phyloP scores from a whole-genome alignment of 2,888 invertebrate genomes.

The Caenorhabditis sp. region DNA sequence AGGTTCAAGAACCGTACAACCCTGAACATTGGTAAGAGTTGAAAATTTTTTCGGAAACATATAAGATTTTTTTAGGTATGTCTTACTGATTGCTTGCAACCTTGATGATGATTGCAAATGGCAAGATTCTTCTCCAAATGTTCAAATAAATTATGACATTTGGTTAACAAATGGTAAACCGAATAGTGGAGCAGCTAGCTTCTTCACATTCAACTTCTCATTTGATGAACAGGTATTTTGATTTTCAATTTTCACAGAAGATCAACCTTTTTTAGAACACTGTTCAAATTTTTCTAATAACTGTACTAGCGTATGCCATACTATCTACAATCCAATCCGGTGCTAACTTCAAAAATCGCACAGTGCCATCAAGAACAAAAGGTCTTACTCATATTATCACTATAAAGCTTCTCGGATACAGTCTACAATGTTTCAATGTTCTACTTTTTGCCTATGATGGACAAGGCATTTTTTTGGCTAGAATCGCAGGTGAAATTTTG shows the following conservation, averaged over 20 bases:
- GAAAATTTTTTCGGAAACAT: not conserved
- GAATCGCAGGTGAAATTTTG: conserved; percentile 85
- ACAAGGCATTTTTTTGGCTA: conserved; percentile 82
- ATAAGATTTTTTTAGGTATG: conserved; percentile 75
- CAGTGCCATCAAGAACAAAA: conserved; percentile 34
- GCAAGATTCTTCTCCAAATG: conserved; percentile 74
- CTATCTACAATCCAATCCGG: conserved; percentile 43
- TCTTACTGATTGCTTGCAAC: conserved; percentile 91
- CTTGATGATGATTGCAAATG: conserved; percentile 81
- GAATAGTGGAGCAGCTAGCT: conserved; percentile 80
- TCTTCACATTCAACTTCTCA: conserved; percentile 91
- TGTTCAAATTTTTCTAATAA: conserved; percentile 83
- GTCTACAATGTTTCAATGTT: conserved; percentile 86
- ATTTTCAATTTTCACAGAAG: not conserved
- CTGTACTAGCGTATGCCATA: conserved; percentile 43
- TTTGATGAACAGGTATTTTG: conserved; percentile 81
- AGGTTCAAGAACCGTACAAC: conserved; percentile 85
- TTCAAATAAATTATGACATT: conserved; percentile 83
- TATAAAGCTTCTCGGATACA: conserved; percentile 76
- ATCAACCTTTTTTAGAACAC: conserved; percentile 75
- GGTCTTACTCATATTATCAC: conserved; percentile 46
- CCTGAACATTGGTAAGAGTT: conserved; percentile 78
- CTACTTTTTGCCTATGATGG: conserved; percentile 90
- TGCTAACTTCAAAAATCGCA: conserved; percentile 37
- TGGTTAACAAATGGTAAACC: conserved; percentile 97